Conservation (phyloP, 2,797 vertebrate species). For the Brachymystax lenok region DNA sequence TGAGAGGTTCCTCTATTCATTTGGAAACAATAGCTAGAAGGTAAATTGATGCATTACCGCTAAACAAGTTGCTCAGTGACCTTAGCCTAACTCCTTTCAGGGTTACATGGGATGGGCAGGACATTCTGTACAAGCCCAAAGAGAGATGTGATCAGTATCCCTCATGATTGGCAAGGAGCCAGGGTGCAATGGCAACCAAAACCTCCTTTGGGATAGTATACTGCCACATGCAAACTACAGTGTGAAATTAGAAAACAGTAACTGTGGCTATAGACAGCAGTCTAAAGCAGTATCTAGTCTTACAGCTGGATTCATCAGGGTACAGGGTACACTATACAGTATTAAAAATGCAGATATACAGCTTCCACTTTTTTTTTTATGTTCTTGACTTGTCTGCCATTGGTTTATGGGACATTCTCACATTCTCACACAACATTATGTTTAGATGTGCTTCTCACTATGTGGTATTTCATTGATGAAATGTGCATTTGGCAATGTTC, state of each 20-base stretch:
- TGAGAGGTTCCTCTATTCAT: conserved; percentile 69
- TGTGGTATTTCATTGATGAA: background rate
- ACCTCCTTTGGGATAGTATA: conserved; percentile 11
- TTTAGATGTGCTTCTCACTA: background rate
- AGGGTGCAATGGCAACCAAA: conserved; percentile 38
- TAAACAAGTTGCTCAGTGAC: conserved; percentile 63
- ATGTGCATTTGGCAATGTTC: background rate
- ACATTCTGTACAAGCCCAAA: conserved; percentile 22
- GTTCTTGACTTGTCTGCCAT: background rate
- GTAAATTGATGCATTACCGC: conserved; percentile 41
- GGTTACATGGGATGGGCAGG: conserved; percentile 37
- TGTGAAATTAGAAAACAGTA: background rate
- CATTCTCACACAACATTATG: background rate
- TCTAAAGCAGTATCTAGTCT: background rate
- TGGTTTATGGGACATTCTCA: too few species aligned
- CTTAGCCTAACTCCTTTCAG: conserved; percentile 57
- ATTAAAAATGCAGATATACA: background rate
- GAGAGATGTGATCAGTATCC: background rate
- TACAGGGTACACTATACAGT: background rate
- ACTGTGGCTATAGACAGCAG: background rate
- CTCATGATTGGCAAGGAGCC: conserved; percentile 33
- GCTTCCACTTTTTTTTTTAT: background rate
- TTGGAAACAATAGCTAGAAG: conserved; percentile 54
- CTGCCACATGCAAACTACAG: background rate
- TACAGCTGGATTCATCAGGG: background rate